Percentiles rank a stretch among this genome's conserved stretches.
Conservation (phyloP, 2,113 vertebrate genomes). For the Corvus moneduloides region DNA sequence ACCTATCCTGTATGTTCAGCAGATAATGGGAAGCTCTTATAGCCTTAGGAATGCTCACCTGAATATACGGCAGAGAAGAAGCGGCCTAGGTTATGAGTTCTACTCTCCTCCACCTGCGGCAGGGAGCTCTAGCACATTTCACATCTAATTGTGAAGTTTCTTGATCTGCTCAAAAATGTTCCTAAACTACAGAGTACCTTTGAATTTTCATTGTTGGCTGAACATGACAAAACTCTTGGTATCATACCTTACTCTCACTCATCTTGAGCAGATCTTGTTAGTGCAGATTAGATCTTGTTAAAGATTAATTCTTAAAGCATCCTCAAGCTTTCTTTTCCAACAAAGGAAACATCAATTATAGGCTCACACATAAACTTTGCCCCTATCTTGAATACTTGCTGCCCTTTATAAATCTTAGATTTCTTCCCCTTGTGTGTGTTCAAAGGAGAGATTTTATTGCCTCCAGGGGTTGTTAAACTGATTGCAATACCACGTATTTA, state of each 20-base stretch:
- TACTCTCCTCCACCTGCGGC: background rate
- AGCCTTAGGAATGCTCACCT: background rate
- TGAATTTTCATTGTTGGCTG: conserved; percentile 81
- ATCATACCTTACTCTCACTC: conserved; percentile 79
- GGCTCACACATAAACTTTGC: conserved; percentile 94
- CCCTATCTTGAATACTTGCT: conserved; percentile 88
- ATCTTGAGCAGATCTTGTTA: conserved; percentile 84
- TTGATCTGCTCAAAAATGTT: conserved; percentile 67
- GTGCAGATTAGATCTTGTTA: conserved; percentile 94
- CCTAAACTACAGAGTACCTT: conserved; percentile 66
- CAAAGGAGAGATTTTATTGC: conserved; percentile 92
- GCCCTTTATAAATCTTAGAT: conserved; percentile 91
- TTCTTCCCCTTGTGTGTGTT: conserved; percentile 89
- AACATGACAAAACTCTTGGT: conserved; percentile 86
- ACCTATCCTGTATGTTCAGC: background rate
- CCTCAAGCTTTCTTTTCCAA: conserved; percentile 83
- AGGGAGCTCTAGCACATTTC: background rate
- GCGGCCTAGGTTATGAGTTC: background rate
- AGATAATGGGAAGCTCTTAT: background rate
- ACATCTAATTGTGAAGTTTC: conserved; percentile 50
- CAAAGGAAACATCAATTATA: conserved; percentile 93
- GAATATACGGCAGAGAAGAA: background rate
- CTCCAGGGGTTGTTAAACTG: conserved; percentile 98
- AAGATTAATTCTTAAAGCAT: conserved; percentile 95
- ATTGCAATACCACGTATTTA: conserved; percentile 95